Evolutionary conservation across 2,113 vertebrate genomes (phyloP).

Genomic region (Chrysemys picta): DNA sequence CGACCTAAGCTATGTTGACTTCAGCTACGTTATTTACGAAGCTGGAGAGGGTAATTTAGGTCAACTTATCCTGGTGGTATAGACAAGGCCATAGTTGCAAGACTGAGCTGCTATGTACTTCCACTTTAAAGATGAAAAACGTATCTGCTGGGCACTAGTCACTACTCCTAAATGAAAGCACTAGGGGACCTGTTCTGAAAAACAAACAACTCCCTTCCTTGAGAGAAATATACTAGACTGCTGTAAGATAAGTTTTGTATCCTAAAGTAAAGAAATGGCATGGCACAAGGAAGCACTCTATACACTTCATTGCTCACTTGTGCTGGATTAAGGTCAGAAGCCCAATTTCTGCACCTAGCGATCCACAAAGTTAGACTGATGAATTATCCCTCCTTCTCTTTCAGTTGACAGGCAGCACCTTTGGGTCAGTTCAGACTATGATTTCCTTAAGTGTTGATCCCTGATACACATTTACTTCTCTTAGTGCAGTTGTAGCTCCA

Average conservation of each 20-base stretch:
- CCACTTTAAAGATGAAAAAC: background rate
- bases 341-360: conserved; percentile 56
- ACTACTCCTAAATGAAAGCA: background rate
- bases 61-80: too few species aligned
- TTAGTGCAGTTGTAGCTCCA: conserved; percentile 78
- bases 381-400: conserved; percentile 58
- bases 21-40: too few species aligned
- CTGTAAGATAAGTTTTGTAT: background rate
- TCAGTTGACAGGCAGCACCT: conserved; percentile 63
- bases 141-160: background rate
- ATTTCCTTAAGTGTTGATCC: conserved; percentile 31
- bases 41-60: too few species aligned
- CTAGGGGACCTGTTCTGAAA: background rate
- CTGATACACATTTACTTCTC: background rate
- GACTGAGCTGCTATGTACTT: background rate
- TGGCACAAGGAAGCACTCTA: background rate
- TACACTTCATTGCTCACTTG: conserved; percentile 19
- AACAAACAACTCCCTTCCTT: conserved; percentile 5
- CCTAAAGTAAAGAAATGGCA: conserved; percentile 16
- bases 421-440: conserved; percentile 52
- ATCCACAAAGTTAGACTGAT: conserved; percentile 38
- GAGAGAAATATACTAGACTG: conserved; percentile 1
- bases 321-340: conserved; percentile 64
- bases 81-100: background rate
- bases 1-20: too few species aligned